A percentile compares a stretch with the other conserved stretches of the same genome.
Conservation (phyloP, 2,113 vertebrate genomes). For the Dissostichus mawsoni region DNA sequence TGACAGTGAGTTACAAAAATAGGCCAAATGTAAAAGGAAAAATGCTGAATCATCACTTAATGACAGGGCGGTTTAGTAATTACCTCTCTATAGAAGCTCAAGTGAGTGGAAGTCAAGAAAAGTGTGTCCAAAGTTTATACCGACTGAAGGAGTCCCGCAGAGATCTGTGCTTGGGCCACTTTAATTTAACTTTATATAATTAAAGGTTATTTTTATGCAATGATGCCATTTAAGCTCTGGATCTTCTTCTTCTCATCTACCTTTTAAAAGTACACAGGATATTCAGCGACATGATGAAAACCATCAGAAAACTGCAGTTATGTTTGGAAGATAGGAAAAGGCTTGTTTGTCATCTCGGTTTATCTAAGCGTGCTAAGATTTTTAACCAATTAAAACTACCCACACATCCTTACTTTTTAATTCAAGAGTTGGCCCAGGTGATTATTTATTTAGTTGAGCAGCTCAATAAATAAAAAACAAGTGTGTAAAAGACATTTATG, state of each 20-base stretch:
- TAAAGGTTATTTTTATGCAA: not conserved
- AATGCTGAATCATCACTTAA: constrained; percentile 20
- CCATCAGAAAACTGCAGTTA: not conserved
- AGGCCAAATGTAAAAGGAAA: not conserved
- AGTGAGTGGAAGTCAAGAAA: not conserved
- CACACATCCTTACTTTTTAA: not conserved
- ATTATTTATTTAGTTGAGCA: not conserved
- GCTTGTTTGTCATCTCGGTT: not conserved
- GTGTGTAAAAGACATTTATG: not conserved
- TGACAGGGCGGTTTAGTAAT: not conserved
- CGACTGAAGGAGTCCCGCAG: constrained; percentile 1
- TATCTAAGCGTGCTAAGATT: not conserved
- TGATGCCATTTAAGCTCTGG: not conserved
- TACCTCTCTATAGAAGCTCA: not conserved
- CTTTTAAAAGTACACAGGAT: not conserved
- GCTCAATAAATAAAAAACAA: too few relatives aligned
- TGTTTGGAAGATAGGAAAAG: not conserved
- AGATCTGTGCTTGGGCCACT: constrained; percentile 3
- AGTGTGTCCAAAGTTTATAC: not conserved
- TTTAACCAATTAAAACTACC: not conserved
- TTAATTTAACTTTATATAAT: not conserved
- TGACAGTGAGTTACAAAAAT: constrained; percentile 7
- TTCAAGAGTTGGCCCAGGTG: not conserved
- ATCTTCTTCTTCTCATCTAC: not conserved
- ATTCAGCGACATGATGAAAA: not conserved